Conservation (phyloP, 2,797 vertebrate species). For the Labeo calbasu region DNA sequence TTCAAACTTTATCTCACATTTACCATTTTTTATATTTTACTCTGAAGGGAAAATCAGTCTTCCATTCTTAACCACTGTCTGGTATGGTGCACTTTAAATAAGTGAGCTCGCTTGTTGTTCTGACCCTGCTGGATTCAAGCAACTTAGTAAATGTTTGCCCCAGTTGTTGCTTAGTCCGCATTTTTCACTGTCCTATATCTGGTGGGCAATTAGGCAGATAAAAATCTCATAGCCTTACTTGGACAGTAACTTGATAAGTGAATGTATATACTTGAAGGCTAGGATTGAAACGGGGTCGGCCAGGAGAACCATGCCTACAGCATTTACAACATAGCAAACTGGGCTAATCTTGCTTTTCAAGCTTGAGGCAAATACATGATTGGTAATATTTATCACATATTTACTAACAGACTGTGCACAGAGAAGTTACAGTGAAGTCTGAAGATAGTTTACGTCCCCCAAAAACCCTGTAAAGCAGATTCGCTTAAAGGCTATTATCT, state of each 20-base stretch:
- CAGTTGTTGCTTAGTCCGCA: conserved; percentile 47
- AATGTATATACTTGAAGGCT: conserved; percentile 33
- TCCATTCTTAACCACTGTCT: background rate
- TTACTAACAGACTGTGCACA: background rate
- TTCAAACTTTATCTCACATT: background rate
- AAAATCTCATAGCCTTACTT: conserved; percentile 49
- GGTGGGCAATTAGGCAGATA: conserved; percentile 56
- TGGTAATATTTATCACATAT: background rate
- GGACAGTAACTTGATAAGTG: conserved; percentile 39
- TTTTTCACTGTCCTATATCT: conserved; percentile 64
- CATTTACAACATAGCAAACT: conserved; percentile 28
- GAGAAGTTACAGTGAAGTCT: conserved; percentile 1
- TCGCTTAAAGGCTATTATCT: conserved; percentile 31
- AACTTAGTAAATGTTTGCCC: conserved; percentile 60
- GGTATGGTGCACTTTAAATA: conserved; percentile 8
- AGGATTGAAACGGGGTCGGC: conserved; percentile 19
- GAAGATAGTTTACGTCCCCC: background rate
- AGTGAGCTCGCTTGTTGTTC: background rate
- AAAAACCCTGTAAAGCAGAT: conserved; percentile 23
- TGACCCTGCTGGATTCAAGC: conserved; percentile 21
- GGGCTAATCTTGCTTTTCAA: conserved; percentile 14
- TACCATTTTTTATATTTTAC: background rate
- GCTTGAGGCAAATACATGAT: background rate
- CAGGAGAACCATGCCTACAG: background rate
- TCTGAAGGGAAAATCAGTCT: background rate